Evolutionary conservation across 2,113 vertebrate genomes (phyloP), one percentile per base, ranked within the genome.

Genomic region (Scalopus aquaticus): DNA sequence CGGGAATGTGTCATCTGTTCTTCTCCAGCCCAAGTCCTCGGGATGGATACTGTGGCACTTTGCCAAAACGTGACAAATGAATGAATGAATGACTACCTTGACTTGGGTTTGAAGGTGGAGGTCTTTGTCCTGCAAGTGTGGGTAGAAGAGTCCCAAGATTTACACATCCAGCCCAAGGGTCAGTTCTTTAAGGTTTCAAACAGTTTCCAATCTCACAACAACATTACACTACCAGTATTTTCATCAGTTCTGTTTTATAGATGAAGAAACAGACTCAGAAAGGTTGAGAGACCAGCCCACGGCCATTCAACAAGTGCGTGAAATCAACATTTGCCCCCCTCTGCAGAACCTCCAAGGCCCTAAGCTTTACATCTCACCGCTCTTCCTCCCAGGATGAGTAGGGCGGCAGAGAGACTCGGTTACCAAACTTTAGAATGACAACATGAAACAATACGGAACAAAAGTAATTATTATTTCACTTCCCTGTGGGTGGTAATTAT

Each of bases 371-470:
- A 56, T 22, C 35, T 69, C 77, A 15, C 20, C 37, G 37, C 35
- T 58, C 58, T 42, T 88, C 69, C 82, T 91, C 51, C 65, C 58
- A 28, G 22, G 17, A 6, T 44, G 62, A 51, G 62, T 6, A 42
- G 39, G 39, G 39, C 22, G n/a, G 44, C 65, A 90, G 13, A 30
- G 30, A 82, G 94, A 80, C 51, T 73, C 20, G 17, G 90, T 32
- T 54, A 73, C 49, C 46, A 86, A 88, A 93, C 92, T 83, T 93
- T 8, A 87, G 46, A 78, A 76, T 65, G 74, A 90, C 69, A 89
- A 92, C 44, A 85, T 2, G 6, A 46, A 81, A 92, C 56, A 90
- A 90, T 26, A 83, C 35, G 26, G 64, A 93, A 62, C 22, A 82
- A 83, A 54, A 26, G 46, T 49, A 74, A 72, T 69, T 62, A 39